Conservation (phyloP, 1,140 invertebrate genomes). For the Zaprionus inermis region DNA sequence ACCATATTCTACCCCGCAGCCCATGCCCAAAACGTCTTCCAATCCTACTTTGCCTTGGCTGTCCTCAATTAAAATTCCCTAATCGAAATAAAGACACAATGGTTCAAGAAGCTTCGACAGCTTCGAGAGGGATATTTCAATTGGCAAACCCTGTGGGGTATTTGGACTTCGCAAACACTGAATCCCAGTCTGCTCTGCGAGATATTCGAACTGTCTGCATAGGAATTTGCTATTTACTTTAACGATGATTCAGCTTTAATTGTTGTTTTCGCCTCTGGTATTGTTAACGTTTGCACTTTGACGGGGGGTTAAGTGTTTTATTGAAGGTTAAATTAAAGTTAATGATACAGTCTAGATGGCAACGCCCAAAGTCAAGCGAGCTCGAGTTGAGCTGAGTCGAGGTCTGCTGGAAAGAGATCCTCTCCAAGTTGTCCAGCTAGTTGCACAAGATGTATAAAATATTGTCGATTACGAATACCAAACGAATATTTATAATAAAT, state of each 20-base stretch:
- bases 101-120: slow-evolving; percentile 11
- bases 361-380: slow-evolving; percentile 6
- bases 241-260: slow-evolving; percentile 69
- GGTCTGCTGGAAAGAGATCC: background rate
- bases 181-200: slow-evolving; percentile 1
- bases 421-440: background rate
- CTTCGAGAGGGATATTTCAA: slow-evolving; percentile 21
- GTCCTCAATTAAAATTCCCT: slow-evolving; percentile 38
- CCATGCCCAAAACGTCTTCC: background rate
- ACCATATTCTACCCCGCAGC: background rate
- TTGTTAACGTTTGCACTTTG: slow-evolving; percentile 28
- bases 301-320: slow-evolving; percentile 33
- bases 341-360: slow-evolving; percentile 36
- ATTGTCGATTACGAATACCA: too few relatives aligned
- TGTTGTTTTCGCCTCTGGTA: slow-evolving; percentile 39
- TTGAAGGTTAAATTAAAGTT: slow-evolving; percentile 74
- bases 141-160: slow-evolving; percentile 9
- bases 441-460: too few relatives aligned
- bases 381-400: slow-evolving; percentile 6
- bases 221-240: slow-evolving; percentile 39
- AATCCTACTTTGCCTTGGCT: background rate
- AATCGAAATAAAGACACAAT: slow-evolving; percentile 33
- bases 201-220: slow-evolving; percentile 56
- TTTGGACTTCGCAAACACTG: background rate
- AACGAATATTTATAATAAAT: background rate